phyloP scores from a whole-genome alignment of 2,113 vertebrate species.

The Rhizomys pruinosus region DNA sequence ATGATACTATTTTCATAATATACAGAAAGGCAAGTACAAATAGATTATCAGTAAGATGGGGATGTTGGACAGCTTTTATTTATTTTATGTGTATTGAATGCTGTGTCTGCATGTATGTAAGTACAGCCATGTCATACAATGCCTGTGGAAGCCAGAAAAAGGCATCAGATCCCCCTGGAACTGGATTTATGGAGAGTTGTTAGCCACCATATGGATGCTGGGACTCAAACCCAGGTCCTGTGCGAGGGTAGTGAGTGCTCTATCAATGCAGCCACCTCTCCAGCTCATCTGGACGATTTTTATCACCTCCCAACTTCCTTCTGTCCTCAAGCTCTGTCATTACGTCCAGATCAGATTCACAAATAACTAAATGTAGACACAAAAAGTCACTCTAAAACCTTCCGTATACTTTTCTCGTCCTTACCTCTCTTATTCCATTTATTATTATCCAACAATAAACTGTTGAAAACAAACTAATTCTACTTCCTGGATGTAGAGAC shows the following conservation, averaged over 20 bases:
- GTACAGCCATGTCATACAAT: no score
- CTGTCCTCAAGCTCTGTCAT: neutral
- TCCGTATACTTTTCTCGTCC: neutral
- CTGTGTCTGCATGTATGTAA: no score
- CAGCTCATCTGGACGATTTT: neutral
- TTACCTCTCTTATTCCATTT: neutral
- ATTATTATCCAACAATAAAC: neutral
- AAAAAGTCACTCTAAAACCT: slow-evolving; percentile 22
- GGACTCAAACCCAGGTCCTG: no score
- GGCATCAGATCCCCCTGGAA: no score
- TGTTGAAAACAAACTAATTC: slow-evolving; percentile 20
- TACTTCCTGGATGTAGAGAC: neutral
- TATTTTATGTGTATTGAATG: no score
- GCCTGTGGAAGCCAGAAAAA: no score
- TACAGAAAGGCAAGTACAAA: neutral
- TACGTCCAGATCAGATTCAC: neutral
- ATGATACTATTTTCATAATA: neutral
- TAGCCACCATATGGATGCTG: no score
- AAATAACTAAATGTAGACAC: slow-evolving; percentile 16
- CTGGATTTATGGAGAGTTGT: no score
- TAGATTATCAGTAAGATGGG: neutral
- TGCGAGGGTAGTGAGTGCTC: no score
- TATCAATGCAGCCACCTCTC: no score
- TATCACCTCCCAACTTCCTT: neutral
- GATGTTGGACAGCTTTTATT: neutral